These are phyloP conservation scores for Eurosta solidaginis DNA, from an alignment of 1,140 invertebrate species.

Conservation along the genomic window DNA sequence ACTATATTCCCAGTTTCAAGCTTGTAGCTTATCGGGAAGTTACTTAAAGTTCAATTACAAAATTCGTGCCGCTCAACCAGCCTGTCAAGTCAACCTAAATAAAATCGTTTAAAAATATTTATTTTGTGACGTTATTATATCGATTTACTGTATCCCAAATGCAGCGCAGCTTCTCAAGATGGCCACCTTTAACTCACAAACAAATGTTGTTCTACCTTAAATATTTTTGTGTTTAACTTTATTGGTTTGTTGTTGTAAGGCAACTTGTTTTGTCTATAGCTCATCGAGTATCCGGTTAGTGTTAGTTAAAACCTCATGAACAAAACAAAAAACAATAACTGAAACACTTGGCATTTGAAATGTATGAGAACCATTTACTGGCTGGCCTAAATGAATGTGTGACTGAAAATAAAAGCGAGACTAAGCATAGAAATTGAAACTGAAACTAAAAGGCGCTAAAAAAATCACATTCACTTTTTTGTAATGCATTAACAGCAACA, in stretches of 20 bases:
- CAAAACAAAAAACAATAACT: neutral
- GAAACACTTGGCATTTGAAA: neutral
- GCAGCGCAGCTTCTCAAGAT: neutral
- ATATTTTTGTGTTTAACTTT: neutral
- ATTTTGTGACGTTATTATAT: no score
- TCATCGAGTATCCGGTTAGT: conserved; percentile 5
- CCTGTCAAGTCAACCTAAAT: no score
- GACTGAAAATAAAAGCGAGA: conserved; percentile 22
- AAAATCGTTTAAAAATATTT: no score
- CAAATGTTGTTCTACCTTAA: neutral
- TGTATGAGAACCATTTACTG: neutral
- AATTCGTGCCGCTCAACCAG: no score
- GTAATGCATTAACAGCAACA: neutral
- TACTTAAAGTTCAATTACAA: no score
- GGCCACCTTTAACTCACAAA: neutral
- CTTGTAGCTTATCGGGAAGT: no score
- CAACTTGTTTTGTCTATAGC: conserved; percentile 1
- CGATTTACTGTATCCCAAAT: no score
- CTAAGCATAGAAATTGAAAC: conserved; percentile 12
- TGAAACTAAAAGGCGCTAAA: conserved; percentile 23
- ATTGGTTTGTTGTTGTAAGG: neutral
- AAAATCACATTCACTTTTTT: conserved; percentile 28
- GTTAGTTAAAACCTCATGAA: neutral
- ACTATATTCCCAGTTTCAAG: no score
- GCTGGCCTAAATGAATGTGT: conserved; percentile 1